phyloP scores from a whole-genome alignment of 2,888 invertebrate genomes.

The Drosophila imparisetae region DNA sequence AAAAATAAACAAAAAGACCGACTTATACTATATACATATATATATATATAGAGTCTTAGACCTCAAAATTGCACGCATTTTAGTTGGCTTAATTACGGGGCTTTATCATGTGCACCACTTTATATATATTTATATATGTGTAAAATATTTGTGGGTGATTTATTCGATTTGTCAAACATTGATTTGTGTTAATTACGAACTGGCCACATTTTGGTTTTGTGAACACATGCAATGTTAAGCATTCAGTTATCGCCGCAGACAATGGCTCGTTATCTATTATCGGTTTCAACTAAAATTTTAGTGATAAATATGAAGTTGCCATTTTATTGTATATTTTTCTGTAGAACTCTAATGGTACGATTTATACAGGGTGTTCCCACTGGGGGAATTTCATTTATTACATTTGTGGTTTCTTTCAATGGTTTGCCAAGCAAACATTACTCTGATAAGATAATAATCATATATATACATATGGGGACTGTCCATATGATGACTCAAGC shows the following conservation, averaged over 20 bases:
- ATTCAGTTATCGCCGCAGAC: slow-evolving; percentile 40
- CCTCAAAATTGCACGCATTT: slow-evolving; percentile 66
- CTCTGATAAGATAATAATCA: slow-evolving; percentile 43
- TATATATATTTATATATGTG: neutral
- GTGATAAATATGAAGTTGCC: slow-evolving; percentile 27
- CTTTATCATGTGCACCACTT: slow-evolving; percentile 36
- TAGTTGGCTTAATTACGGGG: slow-evolving; percentile 53
- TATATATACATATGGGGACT: slow-evolving; percentile 14
- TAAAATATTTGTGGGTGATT: neutral
- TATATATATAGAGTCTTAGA: neutral
- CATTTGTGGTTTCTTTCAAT: slow-evolving; percentile 24
- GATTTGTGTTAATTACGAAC: slow-evolving; percentile 21
- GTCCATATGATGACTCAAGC: slow-evolving; percentile 41
- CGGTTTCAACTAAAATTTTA: slow-evolving; percentile 33
- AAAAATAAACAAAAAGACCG: neutral
- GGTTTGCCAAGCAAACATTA: slow-evolving; percentile 20
- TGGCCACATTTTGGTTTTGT: slow-evolving; percentile 31
- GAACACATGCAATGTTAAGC: slow-evolving; percentile 32
- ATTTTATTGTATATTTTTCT: slow-evolving; percentile 1
- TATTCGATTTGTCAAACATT: slow-evolving; percentile 39
- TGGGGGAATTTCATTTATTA: slow-evolving; percentile 48
- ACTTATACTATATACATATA: neutral
- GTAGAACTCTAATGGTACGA: slow-evolving; percentile 1
- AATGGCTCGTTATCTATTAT: slow-evolving; percentile 33
- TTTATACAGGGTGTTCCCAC: slow-evolving; percentile 48